Base-by-base conservation (phyloP, 2,113 vertebrate genomes). In the Heterotilapia buettikoferi region DNA sequence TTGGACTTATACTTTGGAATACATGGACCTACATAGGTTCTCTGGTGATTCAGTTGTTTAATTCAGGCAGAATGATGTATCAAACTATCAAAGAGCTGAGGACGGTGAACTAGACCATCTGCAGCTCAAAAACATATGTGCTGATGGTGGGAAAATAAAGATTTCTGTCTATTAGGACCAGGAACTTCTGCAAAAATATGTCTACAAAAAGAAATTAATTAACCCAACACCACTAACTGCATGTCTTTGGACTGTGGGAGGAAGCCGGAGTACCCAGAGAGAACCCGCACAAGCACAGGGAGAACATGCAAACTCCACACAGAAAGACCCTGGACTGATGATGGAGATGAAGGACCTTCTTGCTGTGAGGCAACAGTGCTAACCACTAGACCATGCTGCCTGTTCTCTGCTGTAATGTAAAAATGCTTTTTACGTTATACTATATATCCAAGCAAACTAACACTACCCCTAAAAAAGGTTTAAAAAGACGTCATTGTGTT, bases 401-500 rank as follows among this genome's bases (percentile, higher is more conserved):
- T 61, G 29, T 33, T 33, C 16, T 33, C 57, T 33, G 29, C 57
- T 63, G 16, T 33, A 33, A 63, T 33, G 9, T 33, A 19, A 63
- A 61, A 63, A 63, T 18, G 9, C 5, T 10, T 61, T 61, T 61
- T 19, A 61, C 0, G 9, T 61, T 61, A 33, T 33, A 33, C 16
- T 61, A 61, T 0, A 61, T 61, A 33, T 4, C 59, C 5, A 63
- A 63, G 59, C 5, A 19, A 63, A 19, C 16, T 33, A 33, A 33
- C 5, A 6, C 16, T 31, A 59, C 12, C 24, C 24, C 7, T 57
- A 57, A 26, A 29, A 26, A 29, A 57, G 12, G 7, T 3, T 56
- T 56, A 56, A 24, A 56, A 24, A 56, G 0, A 56, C 0, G 0
- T 56, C 0, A 56, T 26, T 56, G 6, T 26, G 56, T 57, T 57